A percentile compares a stretch with the other conserved stretches of the same genome.
Evolutionary conservation across 2,113 vertebrate species (phyloP).

Genomic region (Dendrocopos noguchii): DNA sequence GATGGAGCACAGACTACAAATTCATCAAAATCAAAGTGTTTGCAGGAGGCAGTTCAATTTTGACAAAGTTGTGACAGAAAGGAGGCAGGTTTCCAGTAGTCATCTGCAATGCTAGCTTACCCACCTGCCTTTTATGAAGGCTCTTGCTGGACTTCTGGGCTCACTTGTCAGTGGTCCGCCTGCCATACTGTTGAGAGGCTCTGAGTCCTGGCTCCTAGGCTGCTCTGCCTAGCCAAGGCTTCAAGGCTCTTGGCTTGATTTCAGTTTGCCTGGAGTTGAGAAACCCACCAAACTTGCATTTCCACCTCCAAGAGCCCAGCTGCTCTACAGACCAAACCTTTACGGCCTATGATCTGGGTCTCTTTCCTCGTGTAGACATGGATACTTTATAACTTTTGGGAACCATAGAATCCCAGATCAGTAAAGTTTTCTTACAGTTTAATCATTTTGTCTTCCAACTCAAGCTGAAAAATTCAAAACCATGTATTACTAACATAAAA

Average conservation of each 20-base stretch:
- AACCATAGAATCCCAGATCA: neutral
- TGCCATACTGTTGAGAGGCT: neutral
- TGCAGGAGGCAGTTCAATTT: neutral
- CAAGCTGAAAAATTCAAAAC: neutral
- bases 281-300: neutral
- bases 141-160: neutral
- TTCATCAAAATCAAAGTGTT: neutral
- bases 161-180: neutral
- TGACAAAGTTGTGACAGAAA: neutral
- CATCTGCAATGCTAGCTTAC: neutral
- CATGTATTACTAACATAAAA: neutral
- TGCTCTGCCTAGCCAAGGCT: neutral
- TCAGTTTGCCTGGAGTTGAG: neutral
- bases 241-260: neutral
- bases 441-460: neutral
- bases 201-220: neutral
- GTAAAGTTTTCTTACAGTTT: neutral
- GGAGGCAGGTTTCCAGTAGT: neutral
- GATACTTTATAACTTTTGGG: neutral
- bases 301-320: neutral
- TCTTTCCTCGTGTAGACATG: neutral
- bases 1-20: neutral
- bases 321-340: neutral
- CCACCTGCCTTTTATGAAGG: neutral
- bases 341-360: neutral